Evolutionary conservation across 2,113 vertebrate genomes (phyloP), one percentile per base, ranked within the genome.

Genomic region (Pseudorhombus dupliciocellatus): DNA sequence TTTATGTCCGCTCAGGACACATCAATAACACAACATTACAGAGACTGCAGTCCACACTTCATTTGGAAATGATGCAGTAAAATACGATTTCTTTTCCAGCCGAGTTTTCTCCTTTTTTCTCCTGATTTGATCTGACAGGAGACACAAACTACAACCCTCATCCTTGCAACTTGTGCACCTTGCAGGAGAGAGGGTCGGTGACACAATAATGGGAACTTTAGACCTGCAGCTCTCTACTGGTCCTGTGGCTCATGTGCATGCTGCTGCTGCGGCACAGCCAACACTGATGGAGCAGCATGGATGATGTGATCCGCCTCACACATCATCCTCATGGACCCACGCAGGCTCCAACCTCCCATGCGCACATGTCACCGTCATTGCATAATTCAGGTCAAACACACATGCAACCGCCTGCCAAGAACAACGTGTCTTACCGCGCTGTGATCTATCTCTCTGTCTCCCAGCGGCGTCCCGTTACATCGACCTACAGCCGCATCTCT

Each of bases 321-420:
- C 69, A 52, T 28, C 69, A 58, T 60, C 65, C 79, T 71, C 58
- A 37, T 42, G 50, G 54, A 76, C 57, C 56, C 20, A 31, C 63
- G 44, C 53, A 50, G 20, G 15, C 62, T 70, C 46, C 46, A 53
- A 53, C 52, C 62, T 60, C 59, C 34, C 60, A 58, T 60, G 50
- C 70, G 72, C 84, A 81, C 90, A 79, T 74, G 84, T 80, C 70
- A 57, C 66, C 73, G 78, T 73, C 65, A 76, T 87, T 88, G 54
- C 85, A 87, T 78, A 73, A 89, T 86, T 87, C 64, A 88, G 85
- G 89, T 91, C 88, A 88, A 68, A 77, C 80, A 66, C 55, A 69
- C 79, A 18, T 18, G 18, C 85, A 72, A 57, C 66, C 66, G 61
- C 34, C 66, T 56, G 14, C 26, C 70, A 61, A 59, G 51, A 76